Base-by-base conservation (phyloP, 2,113 vertebrate genomes). In the Hipposideros armiger region DNA sequence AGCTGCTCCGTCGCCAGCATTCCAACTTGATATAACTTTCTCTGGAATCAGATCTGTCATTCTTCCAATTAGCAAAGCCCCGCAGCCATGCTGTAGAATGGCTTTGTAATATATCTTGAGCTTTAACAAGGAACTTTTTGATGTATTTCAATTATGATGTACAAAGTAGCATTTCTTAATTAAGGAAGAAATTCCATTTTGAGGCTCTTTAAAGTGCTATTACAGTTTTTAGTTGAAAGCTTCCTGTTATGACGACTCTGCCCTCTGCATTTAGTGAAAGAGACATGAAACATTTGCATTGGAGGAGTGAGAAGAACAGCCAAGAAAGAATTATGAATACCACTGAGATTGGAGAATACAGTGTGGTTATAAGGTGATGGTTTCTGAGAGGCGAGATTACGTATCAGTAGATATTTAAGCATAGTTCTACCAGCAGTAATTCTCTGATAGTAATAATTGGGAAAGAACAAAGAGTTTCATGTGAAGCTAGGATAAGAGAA, bases 151-250 rank as follows among this genome's bases (percentile, higher is more conserved):
- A 97, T 96, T 95, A 97, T 96, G 87, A 96, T 93, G 93, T 94
- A 96, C 83, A 96, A 90, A 96, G 89, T 77, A 96, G 89, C 70
- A 77, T 95, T 78, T 96, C 58, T 97, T 97, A 97, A 97, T 97
- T 97, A 97, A 97, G 90, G 82, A 92, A 93, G 86, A 92, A 97
- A 91, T 92, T 97, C 26, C 89, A 94, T 97, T 97, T 93, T 96
- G 89, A 97, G 84, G 36, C 60, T 87, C 36, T 96, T 97, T 97
- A 97, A 96, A 96, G 76, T 92, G 76, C 36, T 36, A 96, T 97
- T 97, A 96, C 94, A 96, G 70, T 97, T 95, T 96, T 96, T 95
- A 94, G 66, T 93, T 97, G 89, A 97, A 97, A 97, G 96, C 30
- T 40, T 95, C 69, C 74, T 76, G 50, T 95, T 95, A 87, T 91